Percentiles rank a stretch among this genome's conserved stretches.
Evolutionary conservation across 2,888 invertebrate species (phyloP).

Genomic region (Drosophila cracens): DNA sequence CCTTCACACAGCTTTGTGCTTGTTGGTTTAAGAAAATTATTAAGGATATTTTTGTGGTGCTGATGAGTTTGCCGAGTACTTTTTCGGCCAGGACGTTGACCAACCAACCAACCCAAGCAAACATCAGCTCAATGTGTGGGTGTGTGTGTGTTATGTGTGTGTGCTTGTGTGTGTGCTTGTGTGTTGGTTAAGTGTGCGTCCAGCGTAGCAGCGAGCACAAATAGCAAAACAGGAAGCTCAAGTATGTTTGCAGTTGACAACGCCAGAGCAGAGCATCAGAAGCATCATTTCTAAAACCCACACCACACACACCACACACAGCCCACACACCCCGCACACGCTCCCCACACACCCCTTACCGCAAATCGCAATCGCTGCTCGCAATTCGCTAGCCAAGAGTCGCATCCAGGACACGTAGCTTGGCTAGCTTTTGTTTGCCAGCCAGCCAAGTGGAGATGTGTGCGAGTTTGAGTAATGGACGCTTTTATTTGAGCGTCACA

Average conservation of each 20-base stretch:
- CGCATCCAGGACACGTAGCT: constrained; percentile 59
- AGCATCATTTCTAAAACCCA: constrained; percentile 1
- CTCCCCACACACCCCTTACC: not conserved
- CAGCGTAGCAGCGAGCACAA: constrained; percentile 56
- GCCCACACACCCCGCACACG: not conserved
- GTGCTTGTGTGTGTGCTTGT: constrained; percentile 34
- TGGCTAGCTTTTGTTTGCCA: constrained; percentile 63
- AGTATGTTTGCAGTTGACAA: constrained; percentile 81
- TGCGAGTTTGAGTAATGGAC: constrained; percentile 77
- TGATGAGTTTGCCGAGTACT: constrained; percentile 82
- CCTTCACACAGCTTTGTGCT: constrained; percentile 72
- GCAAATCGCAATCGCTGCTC: constrained; percentile 12
- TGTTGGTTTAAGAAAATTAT: constrained; percentile 83
- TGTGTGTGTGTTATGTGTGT: constrained; percentile 24
- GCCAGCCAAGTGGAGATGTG: constrained; percentile 31
- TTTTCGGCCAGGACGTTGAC: constrained; percentile 53
- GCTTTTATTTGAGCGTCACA: constrained; percentile 77
- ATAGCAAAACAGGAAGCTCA: constrained; percentile 79
- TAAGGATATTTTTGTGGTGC: constrained; percentile 83
- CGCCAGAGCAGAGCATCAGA: constrained; percentile 52
- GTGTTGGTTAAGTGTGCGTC: constrained; percentile 53
- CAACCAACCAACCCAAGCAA: constrained; percentile 54
- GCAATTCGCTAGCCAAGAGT: constrained; percentile 20
- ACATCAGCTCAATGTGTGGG: constrained; percentile 41
- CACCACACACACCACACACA: not conserved